Evolutionary conservation across 2,888 invertebrate genomes (phyloP).

Genomic region (Strigamia maritima): DNA sequence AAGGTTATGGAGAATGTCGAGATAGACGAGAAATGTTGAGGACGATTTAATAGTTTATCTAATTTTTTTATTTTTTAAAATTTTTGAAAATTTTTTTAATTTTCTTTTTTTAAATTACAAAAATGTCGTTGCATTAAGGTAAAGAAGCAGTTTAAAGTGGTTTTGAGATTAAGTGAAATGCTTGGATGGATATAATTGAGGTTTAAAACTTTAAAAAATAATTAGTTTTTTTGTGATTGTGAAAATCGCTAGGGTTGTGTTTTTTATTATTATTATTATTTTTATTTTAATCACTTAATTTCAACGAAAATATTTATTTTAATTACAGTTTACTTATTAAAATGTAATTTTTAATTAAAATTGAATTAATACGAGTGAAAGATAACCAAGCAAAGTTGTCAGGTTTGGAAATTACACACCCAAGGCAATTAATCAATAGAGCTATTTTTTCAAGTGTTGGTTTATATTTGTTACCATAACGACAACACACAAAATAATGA

Average conservation of each 20-base stretch:
- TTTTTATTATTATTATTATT: too few relatives aligned
- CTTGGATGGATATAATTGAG: too few relatives aligned
- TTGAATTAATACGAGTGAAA: background rate
- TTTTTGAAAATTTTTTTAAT: background rate
- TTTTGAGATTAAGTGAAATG: too few relatives aligned
- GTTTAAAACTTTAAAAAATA: too few relatives aligned
- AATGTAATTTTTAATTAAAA: background rate
- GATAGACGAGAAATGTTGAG: background rate
- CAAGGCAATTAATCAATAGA: background rate
- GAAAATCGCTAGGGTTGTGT: too few relatives aligned
- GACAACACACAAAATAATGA: background rate
- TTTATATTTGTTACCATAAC: slow-evolving; percentile 7
- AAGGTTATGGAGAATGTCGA: background rate
- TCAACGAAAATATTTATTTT: background rate
- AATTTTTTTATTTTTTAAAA: background rate
- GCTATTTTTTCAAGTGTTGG: background rate
- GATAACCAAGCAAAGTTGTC: background rate
- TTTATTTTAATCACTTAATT: too few relatives aligned
- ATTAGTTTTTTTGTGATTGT: too few relatives aligned
- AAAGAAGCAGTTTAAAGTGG: too few relatives aligned
- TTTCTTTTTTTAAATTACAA: background rate
- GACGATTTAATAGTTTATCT: background rate
- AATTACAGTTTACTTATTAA: background rate
- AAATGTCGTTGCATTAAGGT: too few relatives aligned
- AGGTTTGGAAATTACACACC: background rate